phyloP scores from a whole-genome alignment of 2,888 invertebrate species.

The Baccha elongata region DNA sequence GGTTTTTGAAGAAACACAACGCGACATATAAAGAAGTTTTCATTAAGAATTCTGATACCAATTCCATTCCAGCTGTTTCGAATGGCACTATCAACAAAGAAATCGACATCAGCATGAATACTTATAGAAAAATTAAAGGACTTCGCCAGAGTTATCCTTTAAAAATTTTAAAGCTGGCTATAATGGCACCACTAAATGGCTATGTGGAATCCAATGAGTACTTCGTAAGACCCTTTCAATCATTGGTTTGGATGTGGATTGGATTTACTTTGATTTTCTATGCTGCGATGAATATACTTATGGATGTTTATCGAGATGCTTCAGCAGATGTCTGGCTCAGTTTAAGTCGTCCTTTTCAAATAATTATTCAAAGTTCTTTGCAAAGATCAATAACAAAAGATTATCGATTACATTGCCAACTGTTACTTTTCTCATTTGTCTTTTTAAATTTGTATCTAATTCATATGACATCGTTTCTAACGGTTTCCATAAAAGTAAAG shows the following conservation, averaged over 20 bases:
- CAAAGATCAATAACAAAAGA: neutral
- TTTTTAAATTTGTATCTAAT: neutral
- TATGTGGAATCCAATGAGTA: neutral
- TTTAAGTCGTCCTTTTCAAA: neutral
- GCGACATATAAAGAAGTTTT: neutral
- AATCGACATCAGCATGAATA: conserved; percentile 7
- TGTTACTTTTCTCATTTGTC: neutral
- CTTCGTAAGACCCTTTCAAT: neutral
- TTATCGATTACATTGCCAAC: neutral
- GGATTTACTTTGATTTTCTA: neutral
- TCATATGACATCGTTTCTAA: neutral
- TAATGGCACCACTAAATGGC: neutral
- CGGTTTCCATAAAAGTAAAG: neutral
- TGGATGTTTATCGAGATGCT: neutral
- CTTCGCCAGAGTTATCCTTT: neutral
- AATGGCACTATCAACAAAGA: neutral
- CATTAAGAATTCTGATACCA: neutral
- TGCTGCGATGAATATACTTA: neutral
- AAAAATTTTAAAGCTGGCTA: neutral
- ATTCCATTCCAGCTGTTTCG: neutral
- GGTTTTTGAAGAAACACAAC: neutral
- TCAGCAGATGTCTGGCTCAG: neutral
- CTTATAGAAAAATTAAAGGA: neutral
- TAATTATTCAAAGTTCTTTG: neutral
- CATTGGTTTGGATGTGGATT: neutral